Evolutionary conservation across 2,113 vertebrate genomes (phyloP).

Genomic region (Nothobranchius furzeri): DNA sequence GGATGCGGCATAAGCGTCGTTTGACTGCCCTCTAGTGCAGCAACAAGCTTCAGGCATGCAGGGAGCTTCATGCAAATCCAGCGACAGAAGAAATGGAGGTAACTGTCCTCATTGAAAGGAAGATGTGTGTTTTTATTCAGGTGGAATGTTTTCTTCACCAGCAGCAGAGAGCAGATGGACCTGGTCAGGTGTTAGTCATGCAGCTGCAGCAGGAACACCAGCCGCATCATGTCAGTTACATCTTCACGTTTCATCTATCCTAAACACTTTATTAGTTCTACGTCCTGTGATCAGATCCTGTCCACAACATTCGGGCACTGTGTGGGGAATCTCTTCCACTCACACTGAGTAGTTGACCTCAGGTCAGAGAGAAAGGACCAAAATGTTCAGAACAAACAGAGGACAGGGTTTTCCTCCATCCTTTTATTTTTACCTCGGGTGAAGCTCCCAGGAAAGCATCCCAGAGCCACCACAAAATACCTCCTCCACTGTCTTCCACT

Average conservation of each 20-base stretch:
- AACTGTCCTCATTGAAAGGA: not conserved
- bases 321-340: not conserved
- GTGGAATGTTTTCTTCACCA: not conserved
- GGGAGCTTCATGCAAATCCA: not conserved
- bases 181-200: not conserved
- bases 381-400: not conserved
- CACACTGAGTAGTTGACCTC: not conserved
- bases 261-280: not conserved
- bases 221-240: not conserved
- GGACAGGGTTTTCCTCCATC: constrained; percentile 2
- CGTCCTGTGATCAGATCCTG: not conserved
- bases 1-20: constrained; percentile 5
- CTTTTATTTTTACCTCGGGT: constrained; percentile 65
- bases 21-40: constrained; percentile 49
- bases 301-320: not conserved
- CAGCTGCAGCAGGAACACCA: not conserved
- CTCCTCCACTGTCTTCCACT: constrained; percentile 44
- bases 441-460: constrained; percentile 53
- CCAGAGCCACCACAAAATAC: constrained; percentile 64
- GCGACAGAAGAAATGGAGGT: not conserved
- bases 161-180: constrained; percentile 28
- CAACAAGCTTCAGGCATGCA: not conserved
- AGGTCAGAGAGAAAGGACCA: not conserved
- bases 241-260: not conserved
- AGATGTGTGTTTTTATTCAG: not conserved